Evolutionary conservation across 2,797 vertebrate genomes (phyloP), one percentile per base, ranked within the genome.

Genomic region (Alectoris magna): DNA sequence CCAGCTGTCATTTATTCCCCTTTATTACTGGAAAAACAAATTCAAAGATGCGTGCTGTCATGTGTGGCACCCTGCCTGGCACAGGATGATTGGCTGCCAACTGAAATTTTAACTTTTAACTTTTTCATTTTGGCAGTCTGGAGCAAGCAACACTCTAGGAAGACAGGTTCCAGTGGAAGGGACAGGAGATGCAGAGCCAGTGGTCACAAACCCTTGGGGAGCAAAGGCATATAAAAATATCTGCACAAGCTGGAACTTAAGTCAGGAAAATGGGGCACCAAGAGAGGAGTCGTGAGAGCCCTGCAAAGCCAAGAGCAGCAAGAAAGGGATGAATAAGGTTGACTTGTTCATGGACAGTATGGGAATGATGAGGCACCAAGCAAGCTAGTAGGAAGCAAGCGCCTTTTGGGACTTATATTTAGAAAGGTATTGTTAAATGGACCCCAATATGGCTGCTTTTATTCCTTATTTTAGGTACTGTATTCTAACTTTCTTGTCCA

Each of bases 361-460:
- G 11, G 27, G 8, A 89, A 38, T 24, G 9, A 38, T 14, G 44
- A n/a, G 4, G 3, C 5, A 11, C 38, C 14, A 41, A 8, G 19
- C 26, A 23, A 76, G 7, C 23, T 39, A 36, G 12, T 22, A 79
- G 14, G 2, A 4, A 21, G 3, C 4, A 36, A 44, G 8, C 11
- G 4, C 3, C 23, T 87, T 73, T 15, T 22, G 27, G 53, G 18
- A 46, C 17, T 31, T 49, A 16, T 7, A 27, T 13, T 24, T n/a
- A 48, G 79, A 69, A 64, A 31, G 19, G 43, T 24, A 17, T 64
- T 59, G 26, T 38, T 78, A 66, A 75, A 56, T 21, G 3, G 56
- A 55, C 16, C 4, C 9, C 11, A 39, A 1, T 34, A 29, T 0
- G 0, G 5, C n/a, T n/a, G 23, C 21, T 12, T n/a, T 69, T 79